phyloP scores from a whole-genome alignment of 53 echinoderm and acorn worm species.

The Stichopus horrens region DNA sequence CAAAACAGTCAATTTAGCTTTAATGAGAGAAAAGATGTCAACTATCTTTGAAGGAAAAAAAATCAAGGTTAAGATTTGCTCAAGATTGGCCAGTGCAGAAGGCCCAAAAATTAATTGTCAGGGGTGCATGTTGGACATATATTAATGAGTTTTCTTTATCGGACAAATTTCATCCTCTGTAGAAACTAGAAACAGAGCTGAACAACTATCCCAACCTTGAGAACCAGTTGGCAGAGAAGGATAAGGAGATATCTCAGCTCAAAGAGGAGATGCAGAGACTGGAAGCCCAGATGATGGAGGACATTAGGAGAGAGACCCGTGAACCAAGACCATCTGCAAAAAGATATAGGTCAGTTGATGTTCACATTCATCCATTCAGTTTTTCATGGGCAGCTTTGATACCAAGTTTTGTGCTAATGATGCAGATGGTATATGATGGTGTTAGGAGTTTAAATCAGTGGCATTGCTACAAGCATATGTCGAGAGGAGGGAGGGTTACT shows the following conservation, averaged over 20 bases:
- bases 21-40: too few relatives aligned
- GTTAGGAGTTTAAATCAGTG: too few relatives aligned
- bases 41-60: too few relatives aligned
- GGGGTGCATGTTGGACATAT: too few relatives aligned
- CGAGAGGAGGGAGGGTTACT: too few relatives aligned
- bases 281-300: slow-evolving; percentile 23
- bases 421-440: too few relatives aligned
- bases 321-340: not conserved
- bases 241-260: slow-evolving; percentile 4
- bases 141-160: too few relatives aligned
- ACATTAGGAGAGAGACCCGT: not conserved
- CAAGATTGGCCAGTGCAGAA: too few relatives aligned
- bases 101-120: too few relatives aligned
- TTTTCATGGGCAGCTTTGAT: not conserved
- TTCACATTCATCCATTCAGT: not conserved
- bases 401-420: not conserved
- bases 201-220: slow-evolving; percentile 6
- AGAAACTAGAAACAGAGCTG: slow-evolving; percentile 20
- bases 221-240: slow-evolving; percentile 6
- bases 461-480: too few relatives aligned
- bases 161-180: not conserved
- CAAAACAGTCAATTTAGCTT: too few relatives aligned
- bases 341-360: not conserved
- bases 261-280: slow-evolving; percentile 28
- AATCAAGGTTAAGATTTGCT: too few relatives aligned